Evolutionary conservation across 2,888 invertebrate species (phyloP).

Genomic region (Sphaeridia pumilis): DNA sequence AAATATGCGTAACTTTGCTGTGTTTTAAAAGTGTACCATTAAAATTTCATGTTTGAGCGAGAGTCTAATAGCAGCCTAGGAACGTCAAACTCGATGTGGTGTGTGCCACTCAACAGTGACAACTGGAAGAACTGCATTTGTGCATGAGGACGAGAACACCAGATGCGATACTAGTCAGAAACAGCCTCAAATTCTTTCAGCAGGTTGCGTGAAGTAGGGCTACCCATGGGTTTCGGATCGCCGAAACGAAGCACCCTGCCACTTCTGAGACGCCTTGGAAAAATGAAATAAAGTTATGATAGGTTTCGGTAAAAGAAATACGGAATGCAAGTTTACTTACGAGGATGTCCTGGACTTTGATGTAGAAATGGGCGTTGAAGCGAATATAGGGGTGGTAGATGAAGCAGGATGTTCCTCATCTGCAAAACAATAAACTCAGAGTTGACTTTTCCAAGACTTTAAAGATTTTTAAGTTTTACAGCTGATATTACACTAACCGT

Average conservation of each 20-base stretch:
- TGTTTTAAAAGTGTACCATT: no score
- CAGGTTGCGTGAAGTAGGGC: constrained; percentile 32
- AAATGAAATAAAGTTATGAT: no score
- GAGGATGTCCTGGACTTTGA: constrained; percentile 23
- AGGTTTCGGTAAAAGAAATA: no score
- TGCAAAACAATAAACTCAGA: background rate
- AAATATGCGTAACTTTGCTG: no score
- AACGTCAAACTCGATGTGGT: no score
- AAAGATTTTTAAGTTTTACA: background rate
- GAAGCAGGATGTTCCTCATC: constrained; percentile 16
- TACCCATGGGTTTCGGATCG: constrained; percentile 21
- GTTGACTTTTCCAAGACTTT: background rate
- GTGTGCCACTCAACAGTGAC: no score
- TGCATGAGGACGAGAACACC: no score
- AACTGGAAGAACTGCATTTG: no score
- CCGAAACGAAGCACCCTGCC: constrained; percentile 17
- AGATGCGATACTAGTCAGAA: constrained; percentile 19
- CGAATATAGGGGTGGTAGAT: constrained; percentile 25
- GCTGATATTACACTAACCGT: constrained; percentile 20
- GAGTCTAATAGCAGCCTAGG: no score
- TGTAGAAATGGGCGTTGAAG: constrained; percentile 33
- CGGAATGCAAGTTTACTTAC: constrained; percentile 20
- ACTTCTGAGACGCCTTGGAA: constrained; percentile 26
- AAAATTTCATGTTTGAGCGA: no score
- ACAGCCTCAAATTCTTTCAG: constrained; percentile 35